phyloP scores from a whole-genome alignment of 2,113 vertebrate species.

The Agelaius tricolor region DNA sequence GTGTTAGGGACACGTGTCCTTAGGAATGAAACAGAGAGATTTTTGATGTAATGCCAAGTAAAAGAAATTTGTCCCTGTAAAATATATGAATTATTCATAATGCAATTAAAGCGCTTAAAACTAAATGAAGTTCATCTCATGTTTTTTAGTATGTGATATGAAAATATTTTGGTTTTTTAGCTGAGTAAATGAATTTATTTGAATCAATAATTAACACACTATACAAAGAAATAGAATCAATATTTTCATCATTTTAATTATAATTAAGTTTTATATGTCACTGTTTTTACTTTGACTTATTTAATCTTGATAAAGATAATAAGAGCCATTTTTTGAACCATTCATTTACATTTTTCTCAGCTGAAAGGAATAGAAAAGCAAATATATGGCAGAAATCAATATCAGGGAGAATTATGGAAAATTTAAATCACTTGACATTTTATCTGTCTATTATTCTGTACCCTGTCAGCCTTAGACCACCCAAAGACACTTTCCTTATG shows the following conservation, averaged over 20 bases:
- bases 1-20: neutral
- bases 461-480: neutral
- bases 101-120: neutral
- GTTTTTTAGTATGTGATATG: neutral
- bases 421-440: neutral
- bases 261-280: constrained; percentile 28
- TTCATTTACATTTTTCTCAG: constrained; percentile 32
- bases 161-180: neutral
- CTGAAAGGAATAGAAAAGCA: constrained; percentile 8
- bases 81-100: neutral
- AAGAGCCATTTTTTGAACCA: constrained; percentile 6
- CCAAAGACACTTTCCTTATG: neutral
- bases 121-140: neutral
- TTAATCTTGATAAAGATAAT: constrained; percentile 23
- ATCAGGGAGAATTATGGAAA: neutral
- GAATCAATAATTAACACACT: neutral
- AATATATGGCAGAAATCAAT: constrained; percentile 51
- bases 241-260: neutral
- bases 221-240: neutral
- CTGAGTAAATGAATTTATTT: neutral
- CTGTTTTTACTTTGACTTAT: constrained; percentile 10
- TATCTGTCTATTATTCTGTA: constrained; percentile 11
- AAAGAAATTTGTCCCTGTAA: neutral
- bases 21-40: neutral
- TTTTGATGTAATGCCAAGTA: neutral